Percentiles rank a stretch among this genome's conserved stretches.
These are phyloP conservation scores for Chaunax sp. DNA, from an alignment of 2,797 vertebrate species.

Conservation along the genomic window DNA sequence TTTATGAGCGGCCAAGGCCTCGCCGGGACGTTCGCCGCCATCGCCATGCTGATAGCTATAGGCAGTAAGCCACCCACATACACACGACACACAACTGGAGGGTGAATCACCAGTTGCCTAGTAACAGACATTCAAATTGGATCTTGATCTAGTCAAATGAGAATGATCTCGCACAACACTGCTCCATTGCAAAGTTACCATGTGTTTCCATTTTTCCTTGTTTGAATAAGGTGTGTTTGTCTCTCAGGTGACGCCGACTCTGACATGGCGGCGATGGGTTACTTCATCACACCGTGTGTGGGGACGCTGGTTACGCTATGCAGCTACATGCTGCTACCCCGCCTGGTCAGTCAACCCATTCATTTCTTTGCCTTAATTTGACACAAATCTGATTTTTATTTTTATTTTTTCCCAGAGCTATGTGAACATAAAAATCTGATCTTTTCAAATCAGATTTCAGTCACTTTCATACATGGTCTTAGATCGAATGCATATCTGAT, in stretches of 20 bases:
- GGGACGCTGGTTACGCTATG: conserved; percentile 86
- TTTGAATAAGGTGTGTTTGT: conserved; percentile 3
- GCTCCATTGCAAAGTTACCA: neutral
- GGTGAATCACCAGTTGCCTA: conserved; percentile 40
- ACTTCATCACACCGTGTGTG: conserved; percentile 91
- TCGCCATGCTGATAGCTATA: conserved; percentile 89
- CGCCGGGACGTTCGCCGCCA: conserved; percentile 90
- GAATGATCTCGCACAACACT: neutral
- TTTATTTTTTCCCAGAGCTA: too few species aligned
- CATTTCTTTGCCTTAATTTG: too few species aligned
- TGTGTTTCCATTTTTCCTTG: neutral
- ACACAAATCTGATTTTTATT: too few species aligned
- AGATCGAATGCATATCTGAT: too few species aligned
- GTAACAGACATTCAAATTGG: conserved; percentile 41
- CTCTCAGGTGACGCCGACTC: conserved; percentile 80
- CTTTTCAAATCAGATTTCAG: too few species aligned
- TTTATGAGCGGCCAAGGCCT: conserved; percentile 94
- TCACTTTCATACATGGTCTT: too few species aligned
- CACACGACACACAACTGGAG: neutral
- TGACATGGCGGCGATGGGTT: conserved; percentile 84
- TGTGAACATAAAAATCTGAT: too few species aligned
- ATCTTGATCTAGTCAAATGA: conserved; percentile 22
- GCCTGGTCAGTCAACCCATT: conserved; percentile 82
- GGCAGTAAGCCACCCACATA: conserved; percentile 84
- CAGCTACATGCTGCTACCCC: conserved; percentile 86